These are phyloP conservation scores for Bucco capensis DNA, from an alignment of 2,113 vertebrate genomes.

Conservation along the genomic window DNA sequence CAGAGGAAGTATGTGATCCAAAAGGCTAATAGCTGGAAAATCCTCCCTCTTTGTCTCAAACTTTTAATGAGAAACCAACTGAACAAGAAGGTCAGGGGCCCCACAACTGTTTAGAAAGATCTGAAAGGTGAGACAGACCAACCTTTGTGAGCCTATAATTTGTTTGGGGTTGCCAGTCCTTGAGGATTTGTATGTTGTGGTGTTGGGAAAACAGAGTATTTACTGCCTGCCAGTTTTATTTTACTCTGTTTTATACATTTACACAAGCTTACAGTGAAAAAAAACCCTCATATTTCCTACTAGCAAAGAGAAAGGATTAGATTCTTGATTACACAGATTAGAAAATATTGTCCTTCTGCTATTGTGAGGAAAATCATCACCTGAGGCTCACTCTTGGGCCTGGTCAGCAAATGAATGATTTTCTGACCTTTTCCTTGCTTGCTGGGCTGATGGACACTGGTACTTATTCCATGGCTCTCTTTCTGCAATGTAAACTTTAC, in stretches of 20 bases:
- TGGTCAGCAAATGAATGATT: not conserved
- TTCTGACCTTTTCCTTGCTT: constrained; percentile 15
- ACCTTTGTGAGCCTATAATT: not conserved
- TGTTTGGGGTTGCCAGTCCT: not conserved
- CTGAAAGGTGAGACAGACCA: not conserved
- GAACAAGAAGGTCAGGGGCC: not conserved
- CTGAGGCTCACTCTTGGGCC: not conserved
- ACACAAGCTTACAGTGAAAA: not conserved
- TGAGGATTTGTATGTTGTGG: not conserved
- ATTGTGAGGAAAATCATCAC: constrained; percentile 16
- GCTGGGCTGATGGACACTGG: not conserved
- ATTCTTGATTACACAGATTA: constrained; percentile 27
- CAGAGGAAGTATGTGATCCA: not conserved
- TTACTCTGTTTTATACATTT: not conserved
- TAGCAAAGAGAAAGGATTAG: constrained; percentile 3
- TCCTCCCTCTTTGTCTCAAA: not conserved
- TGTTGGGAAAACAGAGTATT: not conserved
- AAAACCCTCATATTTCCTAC: not conserved
- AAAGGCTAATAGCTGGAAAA: not conserved
- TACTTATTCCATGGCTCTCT: not conserved
- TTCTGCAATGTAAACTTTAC: not conserved
- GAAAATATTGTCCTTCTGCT: constrained; percentile 18
- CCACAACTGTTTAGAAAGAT: not conserved
- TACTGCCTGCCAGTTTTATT: not conserved
- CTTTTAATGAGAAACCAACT: not conserved